Conservation (phyloP, 1,140 invertebrate genomes). For the Watersipora subatra region DNA sequence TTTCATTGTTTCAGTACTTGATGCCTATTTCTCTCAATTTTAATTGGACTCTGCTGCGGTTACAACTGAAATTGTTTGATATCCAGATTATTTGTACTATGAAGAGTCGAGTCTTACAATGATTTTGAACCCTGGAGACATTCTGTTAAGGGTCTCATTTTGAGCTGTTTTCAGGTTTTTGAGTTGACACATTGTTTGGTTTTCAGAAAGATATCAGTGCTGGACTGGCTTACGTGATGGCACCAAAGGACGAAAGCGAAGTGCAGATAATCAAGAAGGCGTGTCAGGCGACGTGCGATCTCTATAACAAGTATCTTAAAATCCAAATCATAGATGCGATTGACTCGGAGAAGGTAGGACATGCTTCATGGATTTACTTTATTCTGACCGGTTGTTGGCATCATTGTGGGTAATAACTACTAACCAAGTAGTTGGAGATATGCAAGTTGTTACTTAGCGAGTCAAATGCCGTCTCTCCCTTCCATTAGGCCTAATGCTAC, state of each 20-base stretch:
- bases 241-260: conserved; percentile 87
- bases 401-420: neutral
- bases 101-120: too few species aligned
- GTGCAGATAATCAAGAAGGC: conserved; percentile 86
- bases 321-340: conserved; percentile 98
- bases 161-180: neutral
- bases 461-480: neutral
- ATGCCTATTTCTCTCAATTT: too few species aligned
- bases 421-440: neutral
- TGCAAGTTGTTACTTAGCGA: neutral
- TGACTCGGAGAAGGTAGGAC: conserved; percentile 70
- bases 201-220: conserved; percentile 68
- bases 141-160: neutral
- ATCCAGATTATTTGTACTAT: too few species aligned
- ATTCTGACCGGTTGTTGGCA: neutral
- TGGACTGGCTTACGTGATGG: conserved; percentile 71
- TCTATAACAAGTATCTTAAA: conserved; percentile 90
- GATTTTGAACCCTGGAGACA: neutral
- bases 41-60: too few species aligned
- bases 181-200: neutral
- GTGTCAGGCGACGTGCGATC: conserved; percentile 76
- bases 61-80: too few species aligned
- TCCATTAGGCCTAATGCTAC: too few species aligned
- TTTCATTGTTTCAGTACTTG: too few species aligned
- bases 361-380: neutral